phyloP scores from a whole-genome alignment of 1,140 invertebrate genomes.

The Drosophila pruinosa region DNA sequence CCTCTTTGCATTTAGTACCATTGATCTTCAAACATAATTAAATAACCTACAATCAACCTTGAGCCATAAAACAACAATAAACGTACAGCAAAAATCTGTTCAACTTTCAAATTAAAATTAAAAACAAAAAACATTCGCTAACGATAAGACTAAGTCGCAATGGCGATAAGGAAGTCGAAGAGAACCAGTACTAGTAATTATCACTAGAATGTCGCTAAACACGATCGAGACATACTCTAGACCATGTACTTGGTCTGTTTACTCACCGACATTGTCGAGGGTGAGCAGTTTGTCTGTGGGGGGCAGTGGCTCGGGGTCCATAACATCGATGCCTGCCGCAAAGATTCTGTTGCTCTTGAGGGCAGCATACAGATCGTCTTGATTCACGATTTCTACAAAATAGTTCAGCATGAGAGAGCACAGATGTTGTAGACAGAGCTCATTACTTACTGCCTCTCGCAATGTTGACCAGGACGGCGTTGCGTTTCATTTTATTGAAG shows the following conservation, averaged over 20 bases:
- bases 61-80: slow-evolving; percentile 2
- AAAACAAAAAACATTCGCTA: slow-evolving; percentile 19
- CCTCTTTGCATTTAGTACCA: neutral
- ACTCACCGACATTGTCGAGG: slow-evolving; percentile 90
- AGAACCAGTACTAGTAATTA: neutral
- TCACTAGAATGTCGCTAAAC: neutral
- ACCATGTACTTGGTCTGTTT: slow-evolving; percentile 6
- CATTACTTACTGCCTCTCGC: slow-evolving; percentile 88
- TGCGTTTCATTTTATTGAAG: slow-evolving; percentile 93
- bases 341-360: slow-evolving; percentile 89
- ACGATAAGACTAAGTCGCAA: slow-evolving; percentile 42
- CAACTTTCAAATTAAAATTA: neutral
- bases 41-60: slow-evolving; percentile 66
- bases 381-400: slow-evolving; percentile 89
- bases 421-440: slow-evolving; percentile 63
- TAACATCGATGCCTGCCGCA: slow-evolving; percentile 97
- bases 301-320: slow-evolving; percentile 94
- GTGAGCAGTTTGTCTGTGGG: slow-evolving; percentile 90
- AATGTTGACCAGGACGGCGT: slow-evolving; percentile 92
- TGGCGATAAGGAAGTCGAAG: slow-evolving; percentile 35
- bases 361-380: slow-evolving; percentile 90
- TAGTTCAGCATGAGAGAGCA: slow-evolving; percentile 85
- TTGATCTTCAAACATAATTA: slow-evolving; percentile 1
- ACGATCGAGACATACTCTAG: too few species aligned
- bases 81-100: neutral